These are phyloP conservation scores for Lacerta agilis DNA, from an alignment of 2,797 vertebrate genomes.

Conservation along the genomic window DNA sequence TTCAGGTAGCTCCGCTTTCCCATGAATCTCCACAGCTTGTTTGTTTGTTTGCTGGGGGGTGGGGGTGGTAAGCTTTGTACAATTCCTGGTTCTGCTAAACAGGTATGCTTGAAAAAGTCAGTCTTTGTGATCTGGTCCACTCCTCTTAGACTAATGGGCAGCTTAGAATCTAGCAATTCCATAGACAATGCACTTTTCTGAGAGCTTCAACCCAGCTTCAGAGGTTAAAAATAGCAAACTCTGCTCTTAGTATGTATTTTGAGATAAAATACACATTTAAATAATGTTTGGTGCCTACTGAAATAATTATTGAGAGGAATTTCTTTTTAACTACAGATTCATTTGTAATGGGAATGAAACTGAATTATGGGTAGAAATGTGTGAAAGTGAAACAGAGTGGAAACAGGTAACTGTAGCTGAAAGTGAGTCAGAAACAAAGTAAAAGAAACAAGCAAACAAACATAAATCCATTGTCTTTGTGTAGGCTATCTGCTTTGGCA, in stretches of 20 bases:
- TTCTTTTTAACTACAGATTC: neutral
- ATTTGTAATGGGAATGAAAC: neutral
- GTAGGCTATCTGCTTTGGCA: neutral
- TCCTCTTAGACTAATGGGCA: neutral
- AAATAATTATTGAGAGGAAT: neutral
- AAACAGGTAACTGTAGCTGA: neutral
- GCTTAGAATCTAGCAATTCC: neutral
- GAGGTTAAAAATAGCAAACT: neutral
- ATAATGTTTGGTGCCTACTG: neutral
- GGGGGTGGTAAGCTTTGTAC: too few relatives aligned
- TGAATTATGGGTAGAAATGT: neutral
- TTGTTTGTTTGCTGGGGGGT: too few relatives aligned
- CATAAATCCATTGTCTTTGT: neutral
- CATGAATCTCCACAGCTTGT: neutral
- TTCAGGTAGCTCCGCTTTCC: neutral
- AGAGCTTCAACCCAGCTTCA: too few relatives aligned
- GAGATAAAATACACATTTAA: neutral
- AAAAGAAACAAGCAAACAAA: conserved; percentile 7
- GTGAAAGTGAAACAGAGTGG: neutral
- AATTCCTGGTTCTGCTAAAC: too few relatives aligned
- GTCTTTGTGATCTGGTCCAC: neutral
- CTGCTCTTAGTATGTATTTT: neutral
- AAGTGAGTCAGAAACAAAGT: conserved; percentile 20
- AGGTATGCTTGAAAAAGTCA: neutral
- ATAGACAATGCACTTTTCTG: neutral